Evolutionary conservation across 2,797 vertebrate species (phyloP), one percentile per base, ranked within the genome.

Genomic region (Phoeniculus purpureus): DNA sequence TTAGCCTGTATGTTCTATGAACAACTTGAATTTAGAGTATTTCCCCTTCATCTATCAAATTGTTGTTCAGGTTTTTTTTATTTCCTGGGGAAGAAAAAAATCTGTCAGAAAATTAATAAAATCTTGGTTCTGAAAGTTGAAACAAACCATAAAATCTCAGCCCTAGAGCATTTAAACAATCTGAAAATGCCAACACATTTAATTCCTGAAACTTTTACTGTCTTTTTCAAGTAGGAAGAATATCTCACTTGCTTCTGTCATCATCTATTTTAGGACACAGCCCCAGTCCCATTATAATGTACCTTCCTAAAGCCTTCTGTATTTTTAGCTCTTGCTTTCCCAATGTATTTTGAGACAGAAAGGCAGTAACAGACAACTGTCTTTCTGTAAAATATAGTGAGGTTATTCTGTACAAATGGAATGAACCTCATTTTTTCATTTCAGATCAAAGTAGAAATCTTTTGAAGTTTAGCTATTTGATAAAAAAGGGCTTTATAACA

Each of bases 381-480:
- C 96, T 97, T 96, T 96, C 96, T 94, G 54, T 92, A 92, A 96
- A 96, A 95, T 95, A 55, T 83, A 96, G 94, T 10, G 96, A 97
- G 96, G 97, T 97, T 97, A 97, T 96, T 97, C 95, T 95, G 97
- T 97, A 97, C 97, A 97, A 98, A 98, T 97, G 97, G 95, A 97
- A 97, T 91, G 96, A 98, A 97, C 96, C 95, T 97, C 95, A 95
- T 97, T 97, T 97, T 97, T 97, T 97, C 94, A 87, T 96, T 97
- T 89, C 95, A 97, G 97, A 98, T 98, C 97, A 98, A 98, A 98
- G 97, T 89, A 90, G 94, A 96, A 97, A 96, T 97, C 97, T 97
- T 98, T 98, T 98, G 97, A 98, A 98, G 97, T 98, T 97, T 96
- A 97, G 97, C 95, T 97, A 97, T 98, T 98, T 98, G 97, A 98